These are phyloP conservation scores for Pollenia amentaria DNA, from an alignment of 2,888 invertebrate genomes.

Conservation along the genomic window DNA sequence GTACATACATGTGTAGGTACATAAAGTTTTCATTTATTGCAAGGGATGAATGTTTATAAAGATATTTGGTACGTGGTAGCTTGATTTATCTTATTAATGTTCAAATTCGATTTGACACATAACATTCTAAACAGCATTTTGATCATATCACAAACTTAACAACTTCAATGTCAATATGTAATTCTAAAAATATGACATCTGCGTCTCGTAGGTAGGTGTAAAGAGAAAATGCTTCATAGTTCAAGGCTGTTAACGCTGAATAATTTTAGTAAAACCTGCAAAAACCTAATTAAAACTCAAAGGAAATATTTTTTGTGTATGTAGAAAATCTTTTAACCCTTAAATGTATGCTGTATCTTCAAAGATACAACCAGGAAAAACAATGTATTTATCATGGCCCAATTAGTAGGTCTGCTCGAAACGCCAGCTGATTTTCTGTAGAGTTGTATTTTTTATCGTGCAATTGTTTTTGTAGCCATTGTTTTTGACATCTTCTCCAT, in stretches of 20 bases:
- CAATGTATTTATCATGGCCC: too few relatives aligned
- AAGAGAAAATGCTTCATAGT: slow-evolving; percentile 36
- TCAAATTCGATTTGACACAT: too few relatives aligned
- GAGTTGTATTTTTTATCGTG: too few relatives aligned
- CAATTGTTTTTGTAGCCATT: too few relatives aligned
- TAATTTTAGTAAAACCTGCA: neutral
- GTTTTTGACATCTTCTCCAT: too few relatives aligned
- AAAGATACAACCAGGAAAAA: too few relatives aligned
- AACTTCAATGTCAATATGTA: slow-evolving; percentile 14
- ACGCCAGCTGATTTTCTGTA: too few relatives aligned
- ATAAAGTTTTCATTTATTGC: neutral
- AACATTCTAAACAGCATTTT: neutral
- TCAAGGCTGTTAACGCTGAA: slow-evolving; percentile 59
- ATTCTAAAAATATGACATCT: neutral
- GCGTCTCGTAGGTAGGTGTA: neutral
- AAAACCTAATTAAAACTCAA: slow-evolving; percentile 48
- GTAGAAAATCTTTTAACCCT: slow-evolving; percentile 30
- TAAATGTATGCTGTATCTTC: too few relatives aligned
- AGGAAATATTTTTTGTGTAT: slow-evolving; percentile 40
- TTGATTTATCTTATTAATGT: too few relatives aligned
- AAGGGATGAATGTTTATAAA: neutral
- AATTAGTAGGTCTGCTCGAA: too few relatives aligned
- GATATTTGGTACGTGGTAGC: neutral
- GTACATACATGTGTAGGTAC: neutral
- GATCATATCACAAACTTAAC: neutral